These are phyloP conservation scores for Nebria salina DNA, from an alignment of 2,888 invertebrate species.

Conservation along the genomic window DNA sequence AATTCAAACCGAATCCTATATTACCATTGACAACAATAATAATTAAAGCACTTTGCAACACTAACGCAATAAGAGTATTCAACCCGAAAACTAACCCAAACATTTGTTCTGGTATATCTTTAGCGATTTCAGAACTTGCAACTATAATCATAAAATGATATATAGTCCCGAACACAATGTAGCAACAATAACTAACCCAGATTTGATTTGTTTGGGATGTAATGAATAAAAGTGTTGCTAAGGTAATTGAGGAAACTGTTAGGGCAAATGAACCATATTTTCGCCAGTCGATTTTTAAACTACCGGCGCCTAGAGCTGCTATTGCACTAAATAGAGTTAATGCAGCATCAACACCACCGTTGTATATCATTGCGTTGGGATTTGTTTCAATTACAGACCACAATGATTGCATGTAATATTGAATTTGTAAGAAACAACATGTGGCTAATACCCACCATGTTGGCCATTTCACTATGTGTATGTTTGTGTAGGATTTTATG, in stretches of 20 bases:
- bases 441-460: constrained; percentile 76
- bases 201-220: constrained; percentile 57
- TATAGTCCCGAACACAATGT: constrained; percentile 79
- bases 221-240: constrained; percentile 67
- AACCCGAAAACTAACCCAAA: constrained; percentile 92
- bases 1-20: constrained; percentile 63
- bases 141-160: constrained; percentile 85
- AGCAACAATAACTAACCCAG: constrained; percentile 78
- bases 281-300: constrained; percentile 62
- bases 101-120: constrained; percentile 81
- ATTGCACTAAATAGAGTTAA: constrained; percentile 75
- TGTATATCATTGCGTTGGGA: constrained; percentile 65
- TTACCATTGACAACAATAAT: constrained; percentile 65
- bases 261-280: constrained; percentile 63
- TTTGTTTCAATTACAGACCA: constrained; percentile 77
- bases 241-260: constrained; percentile 64
- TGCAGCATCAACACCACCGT: constrained; percentile 84
- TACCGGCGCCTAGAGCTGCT: constrained; percentile 68
- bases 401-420: constrained; percentile 82
- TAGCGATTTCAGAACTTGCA: constrained; percentile 88
- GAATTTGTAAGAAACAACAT: constrained; percentile 77
- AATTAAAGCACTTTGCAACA: constrained; percentile 78
- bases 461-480: constrained; percentile 76
- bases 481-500: constrained; percentile 67
- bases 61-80: constrained; percentile 83